Evolutionary conservation across 2,113 vertebrate genomes (phyloP).

Genomic region (Narcine bancroftii): DNA sequence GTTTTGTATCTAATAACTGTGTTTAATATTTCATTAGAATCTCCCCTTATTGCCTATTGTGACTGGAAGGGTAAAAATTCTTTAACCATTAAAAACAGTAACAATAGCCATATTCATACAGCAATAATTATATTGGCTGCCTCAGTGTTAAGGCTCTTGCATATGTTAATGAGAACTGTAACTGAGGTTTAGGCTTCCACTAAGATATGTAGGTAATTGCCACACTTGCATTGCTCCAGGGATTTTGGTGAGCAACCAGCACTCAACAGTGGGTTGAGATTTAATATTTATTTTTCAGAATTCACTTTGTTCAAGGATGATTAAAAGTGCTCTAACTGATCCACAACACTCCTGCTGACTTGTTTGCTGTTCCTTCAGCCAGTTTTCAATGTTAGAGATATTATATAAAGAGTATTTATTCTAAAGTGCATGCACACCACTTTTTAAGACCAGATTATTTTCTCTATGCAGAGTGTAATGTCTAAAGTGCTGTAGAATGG

Average conservation of each 20-base stretch:
- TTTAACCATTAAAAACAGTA: neutral
- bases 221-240: neutral
- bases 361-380: neutral
- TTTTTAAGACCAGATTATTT: neutral
- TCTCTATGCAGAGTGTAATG: neutral
- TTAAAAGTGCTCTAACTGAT: neutral
- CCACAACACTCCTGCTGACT: neutral
- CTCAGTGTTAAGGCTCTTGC: neutral
- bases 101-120: neutral
- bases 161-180: neutral
- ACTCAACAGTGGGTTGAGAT: neutral
- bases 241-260: neutral
- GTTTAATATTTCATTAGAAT: neutral
- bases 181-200: neutral
- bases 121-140: neutral
- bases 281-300: neutral
- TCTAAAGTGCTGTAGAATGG: neutral
- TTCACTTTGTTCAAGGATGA: neutral
- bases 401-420: neutral
- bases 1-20: neutral
- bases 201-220: neutral
- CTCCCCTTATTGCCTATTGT: neutral
- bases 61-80: neutral
- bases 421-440: neutral
- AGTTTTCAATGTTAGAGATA: neutral